Conservation (phyloP, 1,140 invertebrate species). For the Antheraea pernyi region DNA sequence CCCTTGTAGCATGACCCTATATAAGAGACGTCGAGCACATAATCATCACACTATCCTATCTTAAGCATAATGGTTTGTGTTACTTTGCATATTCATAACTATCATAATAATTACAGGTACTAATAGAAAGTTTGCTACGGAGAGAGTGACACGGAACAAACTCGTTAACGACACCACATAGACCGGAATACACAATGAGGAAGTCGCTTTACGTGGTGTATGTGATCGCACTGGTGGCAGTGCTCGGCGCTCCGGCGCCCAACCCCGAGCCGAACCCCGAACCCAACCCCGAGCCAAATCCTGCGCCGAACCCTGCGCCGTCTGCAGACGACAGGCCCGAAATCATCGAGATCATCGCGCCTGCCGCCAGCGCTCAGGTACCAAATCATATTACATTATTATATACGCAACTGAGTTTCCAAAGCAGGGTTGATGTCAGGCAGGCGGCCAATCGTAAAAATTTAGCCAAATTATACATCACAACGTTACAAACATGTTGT, state of each 20-base stretch:
- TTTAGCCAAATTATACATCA: too few relatives aligned
- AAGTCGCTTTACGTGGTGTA: constrained; percentile 43
- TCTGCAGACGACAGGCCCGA: constrained; percentile 63
- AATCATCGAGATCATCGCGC: constrained; percentile 75
- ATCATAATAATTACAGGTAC: constrained; percentile 11
- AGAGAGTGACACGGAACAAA: constrained; percentile 13
- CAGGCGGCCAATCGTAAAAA: too few relatives aligned
- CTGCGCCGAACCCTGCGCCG: constrained; percentile 42
- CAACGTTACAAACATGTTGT: too few relatives aligned
- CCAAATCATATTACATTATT: neutral
- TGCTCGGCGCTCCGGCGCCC: constrained; percentile 44
- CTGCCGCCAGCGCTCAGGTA: constrained; percentile 72
- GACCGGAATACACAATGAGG: constrained; percentile 38
- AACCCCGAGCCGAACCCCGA: constrained; percentile 39
- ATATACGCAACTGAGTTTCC: too few relatives aligned
- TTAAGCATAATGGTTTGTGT: too few relatives aligned
- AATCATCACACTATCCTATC: too few relatives aligned
- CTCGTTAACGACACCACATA: neutral
- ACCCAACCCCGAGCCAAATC: constrained; percentile 37
- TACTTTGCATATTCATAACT: neutral
- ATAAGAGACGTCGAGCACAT: too few relatives aligned
- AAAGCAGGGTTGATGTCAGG: too few relatives aligned
- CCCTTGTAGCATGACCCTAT: too few relatives aligned
- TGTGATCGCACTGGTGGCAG: constrained; percentile 35
- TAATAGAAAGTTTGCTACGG: constrained; percentile 23